Evolutionary conservation across 2,113 vertebrate genomes (phyloP).

Genomic region (Rhea pennata): DNA sequence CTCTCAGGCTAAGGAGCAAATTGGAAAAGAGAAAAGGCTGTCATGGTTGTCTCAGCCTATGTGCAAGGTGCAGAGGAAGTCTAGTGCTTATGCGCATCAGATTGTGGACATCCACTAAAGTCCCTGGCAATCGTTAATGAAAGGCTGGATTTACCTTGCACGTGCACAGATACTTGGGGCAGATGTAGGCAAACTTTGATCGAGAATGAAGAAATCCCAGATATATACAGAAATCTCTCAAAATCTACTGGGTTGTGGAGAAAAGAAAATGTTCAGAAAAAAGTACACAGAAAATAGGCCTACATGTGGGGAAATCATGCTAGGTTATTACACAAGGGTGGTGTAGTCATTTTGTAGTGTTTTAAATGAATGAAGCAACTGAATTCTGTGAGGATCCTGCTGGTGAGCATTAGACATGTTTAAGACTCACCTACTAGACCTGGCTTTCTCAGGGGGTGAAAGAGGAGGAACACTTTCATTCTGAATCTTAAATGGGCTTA

Average conservation of each 20-base stretch:
- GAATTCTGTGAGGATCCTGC: background rate
- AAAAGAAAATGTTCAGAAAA: background rate
- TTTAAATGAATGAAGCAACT: background rate
- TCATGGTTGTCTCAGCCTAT: background rate
- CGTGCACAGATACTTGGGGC: background rate
- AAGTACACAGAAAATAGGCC: background rate
- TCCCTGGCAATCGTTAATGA: background rate
- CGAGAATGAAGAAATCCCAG: background rate
- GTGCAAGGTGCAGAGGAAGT: background rate
- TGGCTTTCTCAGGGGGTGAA: background rate
- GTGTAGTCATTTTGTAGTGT: background rate
- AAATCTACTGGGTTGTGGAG: background rate
- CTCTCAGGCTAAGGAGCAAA: background rate
- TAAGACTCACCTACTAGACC: background rate
- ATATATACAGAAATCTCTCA: background rate
- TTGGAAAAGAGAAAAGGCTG: background rate
- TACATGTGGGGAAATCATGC: background rate
- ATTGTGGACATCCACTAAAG: accelerated
- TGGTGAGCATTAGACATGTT: background rate
- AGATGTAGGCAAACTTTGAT: background rate
- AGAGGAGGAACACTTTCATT: background rate
- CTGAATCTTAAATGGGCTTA: background rate
- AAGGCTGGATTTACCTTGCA: background rate
- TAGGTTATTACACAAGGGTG: background rate
- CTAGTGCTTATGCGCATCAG: background rate